Base-by-base conservation (phyloP, 1,140 invertebrate genomes). In the Lysiphlebus fabarum region DNA sequence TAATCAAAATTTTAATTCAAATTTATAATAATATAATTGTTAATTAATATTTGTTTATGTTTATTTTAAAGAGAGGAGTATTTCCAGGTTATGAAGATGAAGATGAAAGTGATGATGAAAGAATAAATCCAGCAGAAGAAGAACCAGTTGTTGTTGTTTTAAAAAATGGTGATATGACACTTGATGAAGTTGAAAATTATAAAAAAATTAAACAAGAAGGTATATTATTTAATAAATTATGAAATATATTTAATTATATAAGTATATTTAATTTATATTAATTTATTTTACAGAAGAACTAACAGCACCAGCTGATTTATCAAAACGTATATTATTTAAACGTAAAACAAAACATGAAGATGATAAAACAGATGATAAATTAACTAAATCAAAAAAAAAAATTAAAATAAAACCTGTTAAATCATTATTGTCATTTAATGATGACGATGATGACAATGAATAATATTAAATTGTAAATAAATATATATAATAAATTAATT, bases 91-190 rank as follows among this genome's bases (percentile, higher is more conserved):
- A 70, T 63, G 63, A 53, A 43, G 74, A 68, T 12, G 80, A 81
- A 26, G 78, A 82, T 17, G 82, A 86, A 56, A 67, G 72, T 14
- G 82, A 85, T 59, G 88, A 90, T 59, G 17, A 26, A 26, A 26
- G 17, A 26, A 26, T 26, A 26, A 12, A 38, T 38, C 80, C 77
- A 12, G 82, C 86, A 26, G 90, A 87, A 70, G 90, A 94, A 73
- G 81, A 87, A 69, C 92, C 92, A 10, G 84, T 87, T 68, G 86
- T 94, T 17, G 91, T 94, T 33, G 90, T 93, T n/a, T 75, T 93
- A 45, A 85, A 86, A 63, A 71, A 85, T 58, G 90, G 90, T 42
- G 90, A 93, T 80, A 77, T 95, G 14, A 90, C 87, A 48, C 87
- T 86, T 44, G 87, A 91, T 69, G 86, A 95, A 83, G 91, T 85